Percentiles rank a stretch among this genome's conserved stretches.
Evolutionary conservation across 1,140 invertebrate species (phyloP).

Genomic region (Apocrypta bakeri): DNA sequence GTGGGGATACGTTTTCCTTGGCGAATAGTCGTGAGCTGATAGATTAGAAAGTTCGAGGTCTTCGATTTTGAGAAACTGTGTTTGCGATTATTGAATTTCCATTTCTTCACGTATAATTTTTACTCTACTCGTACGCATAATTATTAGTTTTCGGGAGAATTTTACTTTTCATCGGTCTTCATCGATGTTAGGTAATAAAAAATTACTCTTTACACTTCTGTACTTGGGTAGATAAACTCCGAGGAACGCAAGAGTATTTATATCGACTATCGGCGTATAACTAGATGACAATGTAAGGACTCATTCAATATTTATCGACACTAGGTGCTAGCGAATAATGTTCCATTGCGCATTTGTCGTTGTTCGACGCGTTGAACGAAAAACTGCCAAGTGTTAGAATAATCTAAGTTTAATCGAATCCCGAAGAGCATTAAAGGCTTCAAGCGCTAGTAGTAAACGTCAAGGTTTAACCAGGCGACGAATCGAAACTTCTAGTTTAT

Average conservation of each 20-base stretch:
- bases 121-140: neutral
- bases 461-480: neutral
- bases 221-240: too few relatives aligned
- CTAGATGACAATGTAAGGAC: too few relatives aligned
- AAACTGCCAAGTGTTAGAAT: neutral
- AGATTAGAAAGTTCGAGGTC: neutral
- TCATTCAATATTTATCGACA: conserved; percentile 1
- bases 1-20: neutral
- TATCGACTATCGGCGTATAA: too few relatives aligned
- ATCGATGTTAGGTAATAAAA: too few relatives aligned
- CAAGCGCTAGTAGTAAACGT: neutral
- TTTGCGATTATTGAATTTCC: too few relatives aligned
- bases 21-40: neutral
- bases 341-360: neutral
- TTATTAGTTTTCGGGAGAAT: too few relatives aligned
- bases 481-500: neutral
- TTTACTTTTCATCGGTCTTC: too few relatives aligned
- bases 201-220: too few relatives aligned
- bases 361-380: neutral
- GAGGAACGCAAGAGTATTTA: too few relatives aligned
- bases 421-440: neutral
- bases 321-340: neutral
- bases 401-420: conserved; percentile 4
- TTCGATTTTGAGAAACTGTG: too few relatives aligned
- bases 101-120: too few relatives aligned